phyloP scores from a whole-genome alignment of 2,888 invertebrate genomes.

The Galerucella pusilla region DNA sequence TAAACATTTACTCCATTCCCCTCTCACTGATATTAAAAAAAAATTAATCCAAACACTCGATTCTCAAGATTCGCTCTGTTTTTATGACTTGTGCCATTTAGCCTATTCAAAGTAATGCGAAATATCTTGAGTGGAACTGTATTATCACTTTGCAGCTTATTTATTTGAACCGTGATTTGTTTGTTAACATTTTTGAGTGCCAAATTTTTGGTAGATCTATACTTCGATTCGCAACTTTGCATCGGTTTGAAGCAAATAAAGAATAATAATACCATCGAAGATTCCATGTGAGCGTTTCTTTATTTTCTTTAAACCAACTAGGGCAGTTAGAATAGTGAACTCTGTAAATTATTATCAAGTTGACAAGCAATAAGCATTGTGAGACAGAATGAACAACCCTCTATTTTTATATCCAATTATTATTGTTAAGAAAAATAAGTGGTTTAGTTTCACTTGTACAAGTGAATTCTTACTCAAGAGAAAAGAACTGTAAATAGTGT shows the following conservation, averaged over 20 bases:
- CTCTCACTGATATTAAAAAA: too few relatives aligned
- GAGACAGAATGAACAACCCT: conserved; percentile 67
- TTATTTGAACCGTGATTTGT: background rate
- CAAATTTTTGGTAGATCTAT: conserved; percentile 23
- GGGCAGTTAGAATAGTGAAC: conserved; percentile 48
- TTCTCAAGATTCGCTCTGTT: background rate
- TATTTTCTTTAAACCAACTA: conserved; percentile 22
- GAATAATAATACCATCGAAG: conserved; percentile 40
- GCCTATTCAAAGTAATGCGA: background rate
- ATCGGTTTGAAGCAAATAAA: conserved; percentile 40
- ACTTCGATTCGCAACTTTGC: conserved; percentile 35
- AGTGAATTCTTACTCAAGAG: conserved; percentile 55
- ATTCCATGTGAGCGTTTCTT: conserved; percentile 4
- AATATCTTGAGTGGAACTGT: too few relatives aligned
- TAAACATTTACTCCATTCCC: too few relatives aligned
- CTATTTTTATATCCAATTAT: conserved; percentile 68
- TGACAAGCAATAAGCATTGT: conserved; percentile 67
- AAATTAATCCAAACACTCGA: background rate
- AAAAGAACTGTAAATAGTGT: conserved; percentile 56
- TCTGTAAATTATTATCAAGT: conserved; percentile 61
- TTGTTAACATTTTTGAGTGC: conserved; percentile 22
- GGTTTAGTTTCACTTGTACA: conserved; percentile 57
- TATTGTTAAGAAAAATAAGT: conserved; percentile 58
- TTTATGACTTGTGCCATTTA: background rate
- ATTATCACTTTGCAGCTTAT: background rate